phyloP scores from a whole-genome alignment of 2,888 invertebrate genomes.

The Microctonus aethiopoides region DNA sequence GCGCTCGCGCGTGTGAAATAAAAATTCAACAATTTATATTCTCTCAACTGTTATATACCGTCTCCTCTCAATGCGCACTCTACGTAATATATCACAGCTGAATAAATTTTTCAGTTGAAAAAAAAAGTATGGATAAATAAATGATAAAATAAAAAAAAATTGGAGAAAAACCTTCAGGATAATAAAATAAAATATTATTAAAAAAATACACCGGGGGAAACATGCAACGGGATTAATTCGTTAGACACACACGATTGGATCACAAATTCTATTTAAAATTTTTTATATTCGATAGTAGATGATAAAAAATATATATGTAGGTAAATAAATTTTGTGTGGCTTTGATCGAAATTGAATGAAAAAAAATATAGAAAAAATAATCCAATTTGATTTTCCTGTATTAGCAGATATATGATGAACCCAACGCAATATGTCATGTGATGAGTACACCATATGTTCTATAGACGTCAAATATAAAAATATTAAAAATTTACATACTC shows the following conservation, averaged over 20 bases:
- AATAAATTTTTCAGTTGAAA: not conserved
- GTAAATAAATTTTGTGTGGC: not conserved
- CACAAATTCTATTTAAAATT: not conserved
- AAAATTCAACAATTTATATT: conserved; percentile 23
- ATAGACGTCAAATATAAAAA: not conserved
- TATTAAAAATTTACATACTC: not conserved
- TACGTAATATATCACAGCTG: not conserved
- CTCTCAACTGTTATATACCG: not conserved
- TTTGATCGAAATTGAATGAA: not conserved
- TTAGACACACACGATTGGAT: not conserved
- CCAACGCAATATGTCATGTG: not conserved
- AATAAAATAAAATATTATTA: not conserved
- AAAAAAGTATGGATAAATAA: not conserved
- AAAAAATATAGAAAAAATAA: not conserved
- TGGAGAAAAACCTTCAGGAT: too few species aligned
- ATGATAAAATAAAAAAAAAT: not conserved
- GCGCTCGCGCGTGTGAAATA: not conserved
- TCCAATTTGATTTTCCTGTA: not conserved
- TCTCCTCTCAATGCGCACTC: not conserved
- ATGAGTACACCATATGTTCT: not conserved
- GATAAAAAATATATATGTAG: not conserved
- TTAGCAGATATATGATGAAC: not conserved
- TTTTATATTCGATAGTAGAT: not conserved
- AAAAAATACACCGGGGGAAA: conserved; percentile 2
- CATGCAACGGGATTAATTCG: not conserved